These are phyloP conservation scores for Archips crataeganus DNA, from an alignment of 2,888 invertebrate species.

Conservation along the genomic window DNA sequence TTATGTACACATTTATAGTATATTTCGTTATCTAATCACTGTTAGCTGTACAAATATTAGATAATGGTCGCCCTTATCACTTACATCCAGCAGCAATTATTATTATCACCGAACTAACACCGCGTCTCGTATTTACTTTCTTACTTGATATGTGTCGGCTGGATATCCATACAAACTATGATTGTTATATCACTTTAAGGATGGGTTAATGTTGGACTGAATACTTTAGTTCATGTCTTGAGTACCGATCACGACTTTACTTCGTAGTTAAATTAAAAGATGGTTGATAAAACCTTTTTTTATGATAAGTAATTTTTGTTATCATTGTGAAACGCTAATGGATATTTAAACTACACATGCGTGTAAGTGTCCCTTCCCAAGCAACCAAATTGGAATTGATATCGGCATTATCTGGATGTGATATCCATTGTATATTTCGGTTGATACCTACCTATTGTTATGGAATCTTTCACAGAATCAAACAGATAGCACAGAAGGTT, in stretches of 20 bases:
- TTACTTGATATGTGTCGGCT: slow-evolving; percentile 66
- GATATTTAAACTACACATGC: too few species aligned
- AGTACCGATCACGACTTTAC: not conserved
- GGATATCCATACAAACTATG: slow-evolving; percentile 45
- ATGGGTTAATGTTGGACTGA: slow-evolving; percentile 25
- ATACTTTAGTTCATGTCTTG: not conserved
- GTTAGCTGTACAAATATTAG: slow-evolving; percentile 77
- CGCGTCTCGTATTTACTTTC: slow-evolving; percentile 47
- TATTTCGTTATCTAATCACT: slow-evolving; percentile 73
- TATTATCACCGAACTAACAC: slow-evolving; percentile 74
- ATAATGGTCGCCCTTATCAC: slow-evolving; percentile 73
- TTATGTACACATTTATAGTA: slow-evolving; percentile 61
- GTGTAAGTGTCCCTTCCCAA: too few species aligned
- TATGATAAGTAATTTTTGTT: too few species aligned
- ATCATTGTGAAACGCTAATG: too few species aligned
- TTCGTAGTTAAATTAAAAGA: slow-evolving; percentile 1
- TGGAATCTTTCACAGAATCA: too few species aligned
- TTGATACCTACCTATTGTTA: not conserved
- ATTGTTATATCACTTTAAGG: slow-evolving; percentile 38
- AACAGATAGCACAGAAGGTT: too few species aligned
- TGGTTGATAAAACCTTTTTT: not conserved
- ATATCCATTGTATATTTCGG: not conserved
- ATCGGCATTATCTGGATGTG: not conserved
- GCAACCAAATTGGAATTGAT: not conserved
- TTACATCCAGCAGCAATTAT: slow-evolving; percentile 82